These are phyloP conservation scores for Ondatra zibethicus DNA, from an alignment of 2,113 vertebrate species.

Conservation along the genomic window DNA sequence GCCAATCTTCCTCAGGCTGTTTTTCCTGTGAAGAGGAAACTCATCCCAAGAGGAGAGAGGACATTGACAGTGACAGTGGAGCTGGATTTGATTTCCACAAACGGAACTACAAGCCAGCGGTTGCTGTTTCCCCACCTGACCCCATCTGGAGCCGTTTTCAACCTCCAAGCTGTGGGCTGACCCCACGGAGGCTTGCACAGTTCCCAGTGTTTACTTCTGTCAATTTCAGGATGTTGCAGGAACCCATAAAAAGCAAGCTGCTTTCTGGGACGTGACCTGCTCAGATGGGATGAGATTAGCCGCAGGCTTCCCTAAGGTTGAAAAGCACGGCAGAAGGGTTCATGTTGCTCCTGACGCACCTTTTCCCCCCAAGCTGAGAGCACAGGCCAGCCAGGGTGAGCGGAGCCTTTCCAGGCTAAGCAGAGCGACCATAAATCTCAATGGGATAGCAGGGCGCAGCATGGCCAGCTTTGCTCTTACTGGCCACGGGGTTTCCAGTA, in stretches of 20 bases:
- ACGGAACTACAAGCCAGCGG: background rate
- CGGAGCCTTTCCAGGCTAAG: background rate
- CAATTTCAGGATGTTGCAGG: slow-evolving; percentile 26
- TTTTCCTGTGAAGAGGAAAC: background rate
- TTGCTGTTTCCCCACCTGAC: background rate
- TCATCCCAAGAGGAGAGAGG: background rate
- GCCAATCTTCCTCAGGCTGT: background rate
- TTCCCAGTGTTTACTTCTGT: slow-evolving; percentile 40
- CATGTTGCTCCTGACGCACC: background rate
- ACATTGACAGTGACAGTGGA: background rate
- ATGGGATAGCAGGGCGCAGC: background rate
- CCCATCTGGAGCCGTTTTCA: background rate
- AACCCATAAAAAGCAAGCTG: slow-evolving; percentile 16
- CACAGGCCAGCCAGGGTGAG: background rate
- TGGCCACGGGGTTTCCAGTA: background rate
- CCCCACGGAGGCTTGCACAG: background rate
- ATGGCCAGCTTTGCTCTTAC: background rate
- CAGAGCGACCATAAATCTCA: background rate
- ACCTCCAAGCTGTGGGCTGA: background rate
- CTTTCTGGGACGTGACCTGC: background rate
- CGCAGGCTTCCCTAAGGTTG: background rate
- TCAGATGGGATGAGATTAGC: background rate
- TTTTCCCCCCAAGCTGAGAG: background rate
- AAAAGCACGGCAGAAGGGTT: background rate
- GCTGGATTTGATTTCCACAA: background rate